phyloP scores from a whole-genome alignment of 2,888 invertebrate species.

The Phaedon cochleariae region DNA sequence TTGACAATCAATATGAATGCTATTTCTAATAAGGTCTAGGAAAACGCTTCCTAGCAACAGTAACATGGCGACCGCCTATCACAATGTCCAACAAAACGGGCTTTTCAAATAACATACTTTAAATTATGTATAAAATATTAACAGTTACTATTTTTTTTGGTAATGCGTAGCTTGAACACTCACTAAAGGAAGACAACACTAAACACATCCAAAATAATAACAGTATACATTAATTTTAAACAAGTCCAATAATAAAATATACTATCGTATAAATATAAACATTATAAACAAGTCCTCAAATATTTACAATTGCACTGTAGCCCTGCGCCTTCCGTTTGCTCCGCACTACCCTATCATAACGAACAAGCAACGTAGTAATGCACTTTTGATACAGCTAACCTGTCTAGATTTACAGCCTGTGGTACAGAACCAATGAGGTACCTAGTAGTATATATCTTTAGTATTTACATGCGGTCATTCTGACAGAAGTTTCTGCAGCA shows the following conservation, averaged over 20 bases:
- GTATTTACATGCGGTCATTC: conserved; percentile 65
- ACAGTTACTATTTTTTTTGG: conserved; percentile 64
- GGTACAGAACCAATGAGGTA: conserved; percentile 63
- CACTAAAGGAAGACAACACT: conserved; percentile 62
- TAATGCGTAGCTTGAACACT: conserved; percentile 64
- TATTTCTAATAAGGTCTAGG: conserved; percentile 55
- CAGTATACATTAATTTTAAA: conserved; percentile 47
- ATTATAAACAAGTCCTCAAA: conserved; percentile 69
- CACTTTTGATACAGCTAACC: conserved; percentile 64
- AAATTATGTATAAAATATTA: conserved; percentile 66
- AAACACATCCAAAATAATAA: conserved; percentile 47
- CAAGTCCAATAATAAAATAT: conserved; percentile 61
- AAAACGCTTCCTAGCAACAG: conserved; percentile 61
- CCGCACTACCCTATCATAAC: conserved; percentile 56
- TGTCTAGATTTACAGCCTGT: conserved; percentile 64
- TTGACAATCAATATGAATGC: conserved; percentile 56
- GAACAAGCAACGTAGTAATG: conserved; percentile 63
- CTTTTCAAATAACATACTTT: conserved; percentile 63
- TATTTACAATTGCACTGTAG: conserved; percentile 63
- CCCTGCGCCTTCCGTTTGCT: conserved; percentile 56
- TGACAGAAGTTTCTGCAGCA: conserved; percentile 86
- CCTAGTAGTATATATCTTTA: conserved; percentile 64
- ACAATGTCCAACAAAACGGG: conserved; percentile 64
- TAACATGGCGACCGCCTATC: conserved; percentile 64
- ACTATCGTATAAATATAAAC: conserved; percentile 63